Conservation (phyloP, 2,888 invertebrate species). For the Pheosia tremula region DNA sequence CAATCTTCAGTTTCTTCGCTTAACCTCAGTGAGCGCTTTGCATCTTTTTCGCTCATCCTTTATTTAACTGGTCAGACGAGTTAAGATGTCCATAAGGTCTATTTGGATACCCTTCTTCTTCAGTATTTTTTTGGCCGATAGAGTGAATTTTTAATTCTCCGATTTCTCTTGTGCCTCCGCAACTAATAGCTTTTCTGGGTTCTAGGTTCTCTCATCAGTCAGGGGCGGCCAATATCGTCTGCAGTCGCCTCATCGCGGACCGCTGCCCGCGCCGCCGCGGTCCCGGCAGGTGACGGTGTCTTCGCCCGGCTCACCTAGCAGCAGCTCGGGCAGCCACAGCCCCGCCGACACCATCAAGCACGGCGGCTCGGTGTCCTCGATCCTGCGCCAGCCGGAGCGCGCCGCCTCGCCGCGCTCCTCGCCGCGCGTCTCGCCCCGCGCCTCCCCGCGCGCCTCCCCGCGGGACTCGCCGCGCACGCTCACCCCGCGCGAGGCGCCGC, state of each 20-base stretch:
- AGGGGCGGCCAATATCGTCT: constrained; percentile 89
- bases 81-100: too few relatives aligned
- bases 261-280: constrained; percentile 82
- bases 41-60: too few relatives aligned
- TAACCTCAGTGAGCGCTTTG: too few relatives aligned
- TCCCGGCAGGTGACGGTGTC: constrained; percentile 80
- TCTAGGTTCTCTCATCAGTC: constrained; percentile 88
- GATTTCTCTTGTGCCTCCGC: too few relatives aligned
- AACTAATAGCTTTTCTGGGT: not conserved
- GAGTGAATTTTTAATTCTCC: too few relatives aligned
- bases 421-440: constrained; percentile 68
- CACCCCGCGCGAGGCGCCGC: constrained; percentile 56
- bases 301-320: constrained; percentile 95
- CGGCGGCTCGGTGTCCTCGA: constrained; percentile 79
- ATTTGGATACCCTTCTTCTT: too few relatives aligned
- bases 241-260: constrained; percentile 87
- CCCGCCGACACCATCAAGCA: constrained; percentile 91
- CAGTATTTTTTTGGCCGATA: too few relatives aligned
- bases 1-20: too few relatives aligned
- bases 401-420: constrained; percentile 68
- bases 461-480: constrained; percentile 48
- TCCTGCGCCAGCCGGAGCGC: constrained; percentile 75
- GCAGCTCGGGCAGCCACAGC: constrained; percentile 92
- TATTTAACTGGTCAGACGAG: too few relatives aligned
- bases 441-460: constrained; percentile 50